Evolutionary conservation across 2,797 vertebrate genomes (phyloP), one percentile per base, ranked within the genome.

Genomic region (Pangasius sanitwongsei): DNA sequence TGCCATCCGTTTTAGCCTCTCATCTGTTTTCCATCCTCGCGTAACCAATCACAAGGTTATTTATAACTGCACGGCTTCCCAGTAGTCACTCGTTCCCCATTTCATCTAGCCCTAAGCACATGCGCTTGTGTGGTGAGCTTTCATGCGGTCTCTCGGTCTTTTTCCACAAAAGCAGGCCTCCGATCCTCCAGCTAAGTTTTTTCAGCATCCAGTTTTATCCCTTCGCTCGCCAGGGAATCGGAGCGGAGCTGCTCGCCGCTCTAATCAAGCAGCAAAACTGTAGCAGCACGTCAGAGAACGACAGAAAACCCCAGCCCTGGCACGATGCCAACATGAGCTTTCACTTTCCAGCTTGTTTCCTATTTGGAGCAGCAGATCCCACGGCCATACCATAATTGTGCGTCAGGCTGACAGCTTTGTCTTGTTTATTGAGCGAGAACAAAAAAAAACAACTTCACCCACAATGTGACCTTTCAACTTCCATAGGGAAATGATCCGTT

Each of bases 11-110:
- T 83, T 83, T 83, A 83, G 59, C 93, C 92, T 93, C 95, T 97
- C 97, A 97, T 98, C 97, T 98, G 98, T 96, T 98, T 98, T 97
- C 96, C 97, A 97, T 98, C 94, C 94, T 93, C 90, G 95, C 97
- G 96, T 96, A 97, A 97, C 97, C 97, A 97, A 97, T 97, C 96
- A 96, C 93, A 95, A 96, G 95, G 96, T 97, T 98, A 99, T 98
- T 98, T 98, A 98, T 98, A 98, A 97, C 96, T 96, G 96, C 97
- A 96, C 95, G 97, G 93, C 95, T 96, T 97, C 96, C 96, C 97
- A 97, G 96, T 96, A 97, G 96, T 96, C 96, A 96, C 94, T 93
- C 97, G 95, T 97, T 97, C 97, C 97, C 48, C 96, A 97, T 97
- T 96, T 95, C 90, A 97, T 97, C 96, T 97, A 96, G 96, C 96